Conservation (phyloP, 2,113 vertebrate species). For the Rafetus swinhoei region DNA sequence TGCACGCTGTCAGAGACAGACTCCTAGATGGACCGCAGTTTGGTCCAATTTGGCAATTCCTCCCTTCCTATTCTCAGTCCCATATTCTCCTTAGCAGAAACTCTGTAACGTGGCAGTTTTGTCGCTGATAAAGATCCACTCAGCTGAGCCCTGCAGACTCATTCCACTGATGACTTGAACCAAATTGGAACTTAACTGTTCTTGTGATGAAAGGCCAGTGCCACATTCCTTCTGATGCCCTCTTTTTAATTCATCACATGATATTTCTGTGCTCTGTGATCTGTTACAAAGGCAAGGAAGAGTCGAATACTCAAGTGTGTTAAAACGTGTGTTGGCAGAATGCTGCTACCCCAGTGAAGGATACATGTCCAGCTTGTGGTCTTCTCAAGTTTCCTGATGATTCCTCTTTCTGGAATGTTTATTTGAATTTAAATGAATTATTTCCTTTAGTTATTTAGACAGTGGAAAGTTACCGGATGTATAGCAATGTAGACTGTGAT, state of each 20-base stretch:
- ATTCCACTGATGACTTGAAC: neutral
- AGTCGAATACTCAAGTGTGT: conserved; percentile 51
- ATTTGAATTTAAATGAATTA: neutral
- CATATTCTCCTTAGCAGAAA: neutral
- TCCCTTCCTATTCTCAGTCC: neutral
- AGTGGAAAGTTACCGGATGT: neutral
- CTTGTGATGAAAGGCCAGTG: neutral
- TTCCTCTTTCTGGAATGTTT: fast-evolving
- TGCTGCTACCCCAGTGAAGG: conserved; percentile 48
- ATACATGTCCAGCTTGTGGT: neutral
- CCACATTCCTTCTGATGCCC: neutral
- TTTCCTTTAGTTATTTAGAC: neutral
- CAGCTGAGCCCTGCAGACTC: neutral
- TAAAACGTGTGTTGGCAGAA: conserved; percentile 53
- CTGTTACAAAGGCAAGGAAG: conserved; percentile 37
- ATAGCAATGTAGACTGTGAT: neutral
- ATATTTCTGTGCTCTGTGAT: neutral
- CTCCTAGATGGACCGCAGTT: neutral
- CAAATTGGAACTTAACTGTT: neutral
- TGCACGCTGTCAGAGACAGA: too few relatives aligned
- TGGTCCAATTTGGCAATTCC: neutral
- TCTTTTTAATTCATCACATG: neutral
- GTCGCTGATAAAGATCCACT: neutral
- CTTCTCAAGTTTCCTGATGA: fast-evolving
- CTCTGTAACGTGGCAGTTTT: neutral